Conservation (phyloP, 2,888 invertebrate genomes). For the Drepana falcataria region DNA sequence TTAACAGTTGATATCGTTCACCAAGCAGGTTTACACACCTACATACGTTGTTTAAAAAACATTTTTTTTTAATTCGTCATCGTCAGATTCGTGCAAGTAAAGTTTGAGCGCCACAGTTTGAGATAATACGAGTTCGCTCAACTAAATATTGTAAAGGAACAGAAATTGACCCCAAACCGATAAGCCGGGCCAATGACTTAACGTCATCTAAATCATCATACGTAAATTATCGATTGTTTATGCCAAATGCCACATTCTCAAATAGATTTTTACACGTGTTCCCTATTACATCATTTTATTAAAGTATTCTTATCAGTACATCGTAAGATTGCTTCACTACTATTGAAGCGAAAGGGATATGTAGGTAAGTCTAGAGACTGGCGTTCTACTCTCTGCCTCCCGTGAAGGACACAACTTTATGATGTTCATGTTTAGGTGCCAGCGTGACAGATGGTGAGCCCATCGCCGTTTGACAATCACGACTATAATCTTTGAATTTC, state of each 20-base stretch:
- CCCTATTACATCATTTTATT: constrained; percentile 25
- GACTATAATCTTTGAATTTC: too few relatives aligned
- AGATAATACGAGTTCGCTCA: constrained; percentile 30
- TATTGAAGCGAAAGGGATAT: too few relatives aligned
- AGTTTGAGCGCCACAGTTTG: constrained; percentile 29
- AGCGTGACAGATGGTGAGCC: too few relatives aligned
- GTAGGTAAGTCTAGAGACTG: too few relatives aligned
- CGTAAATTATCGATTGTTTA: constrained; percentile 35
- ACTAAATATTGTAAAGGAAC: constrained; percentile 37
- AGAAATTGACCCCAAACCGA: constrained; percentile 49
- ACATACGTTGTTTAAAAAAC: constrained; percentile 22
- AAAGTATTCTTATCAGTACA: not conserved
- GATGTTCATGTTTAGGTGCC: too few relatives aligned
- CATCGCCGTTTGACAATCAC: too few relatives aligned
- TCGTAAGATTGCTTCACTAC: not conserved
- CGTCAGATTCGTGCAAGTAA: constrained; percentile 3
- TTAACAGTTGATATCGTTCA: too few relatives aligned
- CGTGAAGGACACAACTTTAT: too few relatives aligned
- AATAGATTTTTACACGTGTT: constrained; percentile 26
- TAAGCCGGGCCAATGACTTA: constrained; percentile 56
- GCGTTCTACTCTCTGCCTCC: too few relatives aligned
- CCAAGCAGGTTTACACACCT: constrained; percentile 26
- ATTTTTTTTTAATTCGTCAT: not conserved
- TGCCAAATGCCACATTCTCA: too few relatives aligned
- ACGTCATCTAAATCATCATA: constrained; percentile 26